Percentiles rank a stretch among this genome's conserved stretches.
Conservation (phyloP, 2,797 vertebrate genomes). For the Argyrosomus regius region DNA sequence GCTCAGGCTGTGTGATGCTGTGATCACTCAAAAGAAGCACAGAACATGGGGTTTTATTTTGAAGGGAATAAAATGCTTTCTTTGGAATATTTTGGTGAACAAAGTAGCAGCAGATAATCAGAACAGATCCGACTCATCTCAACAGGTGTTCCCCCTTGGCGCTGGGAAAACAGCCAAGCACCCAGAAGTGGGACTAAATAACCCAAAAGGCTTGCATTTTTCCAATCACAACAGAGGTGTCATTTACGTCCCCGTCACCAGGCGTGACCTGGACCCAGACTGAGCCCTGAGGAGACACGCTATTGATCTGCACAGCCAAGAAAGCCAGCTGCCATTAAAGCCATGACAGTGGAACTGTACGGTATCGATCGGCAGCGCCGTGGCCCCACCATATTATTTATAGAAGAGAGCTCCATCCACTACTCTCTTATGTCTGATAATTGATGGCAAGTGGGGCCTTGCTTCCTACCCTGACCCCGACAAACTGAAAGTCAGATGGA, state of each 20-base stretch:
- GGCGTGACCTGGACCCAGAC: constrained; percentile 76
- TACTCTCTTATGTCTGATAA: constrained; percentile 90
- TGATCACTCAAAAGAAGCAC: neutral
- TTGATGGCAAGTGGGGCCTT: constrained; percentile 95
- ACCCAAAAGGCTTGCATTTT: constrained; percentile 74
- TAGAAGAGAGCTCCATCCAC: constrained; percentile 90
- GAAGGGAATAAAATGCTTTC: neutral
- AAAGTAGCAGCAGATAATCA: constrained; percentile 21
- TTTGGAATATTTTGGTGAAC: neutral
- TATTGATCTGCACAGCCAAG: constrained; percentile 90
- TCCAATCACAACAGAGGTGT: constrained; percentile 81
- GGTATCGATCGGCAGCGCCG: constrained; percentile 88
- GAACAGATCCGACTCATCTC: constrained; percentile 33
- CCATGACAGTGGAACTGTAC: constrained; percentile 92
- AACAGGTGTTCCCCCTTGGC: constrained; percentile 70
- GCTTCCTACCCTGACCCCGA: constrained; percentile 91
- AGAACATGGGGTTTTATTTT: constrained; percentile 1
- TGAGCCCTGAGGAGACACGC: constrained; percentile 83
- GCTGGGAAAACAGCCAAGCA: constrained; percentile 9
- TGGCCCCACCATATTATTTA: constrained; percentile 92
- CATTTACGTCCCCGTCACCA: constrained; percentile 76
- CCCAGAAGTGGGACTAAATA: constrained; percentile 68
- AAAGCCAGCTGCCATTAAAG: constrained; percentile 89
- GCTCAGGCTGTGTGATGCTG: neutral
- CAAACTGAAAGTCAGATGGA: constrained; percentile 92